Conservation (phyloP, 2,797 vertebrate species). For the Menidia menidia region DNA sequence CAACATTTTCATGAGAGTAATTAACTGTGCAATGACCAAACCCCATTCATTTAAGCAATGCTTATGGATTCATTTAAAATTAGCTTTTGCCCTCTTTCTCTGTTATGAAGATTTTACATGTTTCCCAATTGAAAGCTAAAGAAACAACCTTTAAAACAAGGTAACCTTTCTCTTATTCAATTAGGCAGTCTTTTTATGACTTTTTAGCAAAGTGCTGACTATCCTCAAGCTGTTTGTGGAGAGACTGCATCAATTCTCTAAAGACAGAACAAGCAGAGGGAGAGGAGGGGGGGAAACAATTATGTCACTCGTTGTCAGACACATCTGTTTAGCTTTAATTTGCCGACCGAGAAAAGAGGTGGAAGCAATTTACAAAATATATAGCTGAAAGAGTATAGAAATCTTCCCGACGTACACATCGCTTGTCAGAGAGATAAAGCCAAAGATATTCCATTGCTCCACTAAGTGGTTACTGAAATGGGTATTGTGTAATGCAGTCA, state of each 20-base stretch:
- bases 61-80: slow-evolving; percentile 11
- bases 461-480: background rate
- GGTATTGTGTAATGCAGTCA: background rate
- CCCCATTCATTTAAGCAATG: background rate
- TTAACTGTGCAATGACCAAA: slow-evolving; percentile 2
- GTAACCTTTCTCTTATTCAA: background rate
- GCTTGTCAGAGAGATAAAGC: slow-evolving; percentile 1
- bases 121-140: background rate
- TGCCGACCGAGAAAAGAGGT: slow-evolving; percentile 58
- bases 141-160: slow-evolving; percentile 1
- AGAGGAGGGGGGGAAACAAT: background rate
- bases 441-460: slow-evolving; percentile 1
- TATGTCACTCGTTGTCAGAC: slow-evolving; percentile 44
- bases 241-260: slow-evolving; percentile 18
- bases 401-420: slow-evolving; percentile 3
- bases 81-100: background rate
- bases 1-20: slow-evolving; percentile 19
- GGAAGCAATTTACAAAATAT: slow-evolving; percentile 32
- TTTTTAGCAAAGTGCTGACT: slow-evolving; percentile 24
- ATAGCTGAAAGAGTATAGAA: slow-evolving; percentile 13
- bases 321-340: slow-evolving; percentile 60
- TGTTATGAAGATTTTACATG: background rate
- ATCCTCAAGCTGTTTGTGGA: background rate
- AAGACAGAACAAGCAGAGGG: slow-evolving; percentile 30
- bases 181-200: slow-evolving; percentile 12